Conservation (phyloP, 2,113 vertebrate genomes). For the Pyrgilauda ruficollis region DNA sequence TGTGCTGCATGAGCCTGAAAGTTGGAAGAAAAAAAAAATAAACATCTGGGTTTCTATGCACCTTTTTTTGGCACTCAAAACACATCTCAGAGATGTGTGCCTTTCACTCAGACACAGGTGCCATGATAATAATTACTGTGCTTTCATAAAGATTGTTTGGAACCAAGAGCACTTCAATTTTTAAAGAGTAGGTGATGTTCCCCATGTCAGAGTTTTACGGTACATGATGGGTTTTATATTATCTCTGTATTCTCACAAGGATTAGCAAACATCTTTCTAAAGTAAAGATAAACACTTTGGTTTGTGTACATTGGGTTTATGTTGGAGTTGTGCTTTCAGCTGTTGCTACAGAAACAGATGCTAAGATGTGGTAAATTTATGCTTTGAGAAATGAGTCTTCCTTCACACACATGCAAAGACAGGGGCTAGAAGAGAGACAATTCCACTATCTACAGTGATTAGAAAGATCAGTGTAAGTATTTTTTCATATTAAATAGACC, state of each 20-base stretch:
- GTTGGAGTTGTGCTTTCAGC: not conserved
- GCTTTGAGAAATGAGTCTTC: not conserved
- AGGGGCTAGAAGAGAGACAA: not conserved
- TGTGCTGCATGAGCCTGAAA: not conserved
- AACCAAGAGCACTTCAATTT: not conserved
- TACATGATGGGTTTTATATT: not conserved
- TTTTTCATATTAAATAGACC: not conserved
- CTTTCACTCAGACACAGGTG: not conserved
- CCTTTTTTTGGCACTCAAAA: not conserved
- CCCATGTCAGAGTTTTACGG: not conserved
- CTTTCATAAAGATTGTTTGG: not conserved
- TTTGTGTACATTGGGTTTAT: not conserved
- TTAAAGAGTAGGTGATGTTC: not conserved
- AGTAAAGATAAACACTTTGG: slow-evolving; percentile 10
- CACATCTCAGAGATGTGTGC: not conserved
- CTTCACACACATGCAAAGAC: not conserved
- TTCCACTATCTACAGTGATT: not conserved
- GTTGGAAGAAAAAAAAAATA: not conserved
- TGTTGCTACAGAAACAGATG: slow-evolving; percentile 13
- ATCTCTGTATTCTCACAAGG: not conserved
- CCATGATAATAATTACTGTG: not conserved
- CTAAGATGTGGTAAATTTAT: not conserved
- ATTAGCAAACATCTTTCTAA: not conserved
- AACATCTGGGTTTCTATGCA: not conserved
- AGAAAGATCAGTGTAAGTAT: not conserved